Evolutionary conservation across 2,888 invertebrate species (phyloP).

Genomic region (Polia nebulosa): DNA sequence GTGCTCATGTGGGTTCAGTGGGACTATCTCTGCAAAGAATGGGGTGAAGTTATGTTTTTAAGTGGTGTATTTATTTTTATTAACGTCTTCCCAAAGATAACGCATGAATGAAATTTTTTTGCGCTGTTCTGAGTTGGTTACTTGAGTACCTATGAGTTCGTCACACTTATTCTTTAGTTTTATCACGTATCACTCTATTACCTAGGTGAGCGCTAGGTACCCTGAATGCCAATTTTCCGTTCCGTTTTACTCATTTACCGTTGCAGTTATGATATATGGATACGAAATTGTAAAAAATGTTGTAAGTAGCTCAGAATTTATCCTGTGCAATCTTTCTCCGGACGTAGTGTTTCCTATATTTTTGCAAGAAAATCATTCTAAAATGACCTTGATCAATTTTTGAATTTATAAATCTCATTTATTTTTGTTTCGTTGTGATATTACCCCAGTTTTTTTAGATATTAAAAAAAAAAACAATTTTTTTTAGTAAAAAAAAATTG

Average conservation of each 20-base stretch:
- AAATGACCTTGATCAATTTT: not conserved
- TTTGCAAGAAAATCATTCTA: not conserved
- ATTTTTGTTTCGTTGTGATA: not conserved
- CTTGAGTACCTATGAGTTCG: not conserved
- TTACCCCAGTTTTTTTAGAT: too few relatives aligned
- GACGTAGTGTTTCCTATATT: not conserved
- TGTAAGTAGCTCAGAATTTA: not conserved
- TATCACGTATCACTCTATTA: not conserved
- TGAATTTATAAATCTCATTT: not conserved
- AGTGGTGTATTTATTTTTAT: not conserved
- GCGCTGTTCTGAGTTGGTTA: not conserved
- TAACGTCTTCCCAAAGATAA: not conserved
- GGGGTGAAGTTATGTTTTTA: not conserved
- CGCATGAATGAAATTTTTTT: not conserved
- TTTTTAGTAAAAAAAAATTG: too few relatives aligned
- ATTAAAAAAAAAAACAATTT: too few relatives aligned
- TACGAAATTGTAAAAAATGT: not conserved
- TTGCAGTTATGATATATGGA: not conserved
- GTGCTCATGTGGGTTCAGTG: not conserved
- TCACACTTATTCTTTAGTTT: not conserved
- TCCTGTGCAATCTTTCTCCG: not conserved
- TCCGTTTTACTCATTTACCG: not conserved
- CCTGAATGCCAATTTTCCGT: not conserved
- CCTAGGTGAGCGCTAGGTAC: not conserved
- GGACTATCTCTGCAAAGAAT: not conserved